Conservation (phyloP, 2,888 invertebrate genomes). For the Epistrophe grossulariae region DNA sequence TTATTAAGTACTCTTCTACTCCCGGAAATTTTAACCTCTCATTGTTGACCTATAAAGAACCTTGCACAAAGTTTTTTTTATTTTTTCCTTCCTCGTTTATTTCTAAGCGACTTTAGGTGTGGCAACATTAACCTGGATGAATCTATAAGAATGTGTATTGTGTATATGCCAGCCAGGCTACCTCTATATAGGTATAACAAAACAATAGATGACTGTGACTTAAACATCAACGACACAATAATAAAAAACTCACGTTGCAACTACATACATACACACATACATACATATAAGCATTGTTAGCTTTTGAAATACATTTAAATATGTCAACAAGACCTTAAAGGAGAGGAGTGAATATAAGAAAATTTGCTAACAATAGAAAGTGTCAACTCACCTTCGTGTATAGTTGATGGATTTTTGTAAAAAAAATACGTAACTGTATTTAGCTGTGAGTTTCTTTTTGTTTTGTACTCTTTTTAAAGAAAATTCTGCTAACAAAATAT, state of each 20-base stretch:
- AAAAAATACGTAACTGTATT: background rate
- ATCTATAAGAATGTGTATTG: background rate
- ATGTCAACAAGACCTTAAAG: constrained; percentile 19
- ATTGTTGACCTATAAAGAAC: constrained; percentile 10
- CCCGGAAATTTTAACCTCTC: constrained; percentile 11
- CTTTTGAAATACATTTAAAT: constrained; percentile 24
- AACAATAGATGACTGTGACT: constrained; percentile 15
- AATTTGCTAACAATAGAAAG: constrained; percentile 14
- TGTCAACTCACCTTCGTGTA: constrained; percentile 5
- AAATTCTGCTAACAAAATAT: background rate
- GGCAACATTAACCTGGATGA: constrained; percentile 12
- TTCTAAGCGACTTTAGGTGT: constrained; percentile 5
- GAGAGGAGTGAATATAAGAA: background rate
- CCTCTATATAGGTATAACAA: background rate
- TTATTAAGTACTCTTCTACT: background rate
- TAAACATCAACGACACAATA: constrained; percentile 6
- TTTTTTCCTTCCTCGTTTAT: background rate
- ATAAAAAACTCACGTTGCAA: constrained; percentile 14
- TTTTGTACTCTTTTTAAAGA: background rate
- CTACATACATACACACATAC: no score
- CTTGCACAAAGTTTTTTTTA: background rate
- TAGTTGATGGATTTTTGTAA: background rate
- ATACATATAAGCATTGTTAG: background rate
- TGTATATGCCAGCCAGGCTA: background rate
- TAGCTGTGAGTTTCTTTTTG: background rate